Evolutionary conservation across 2,888 invertebrate species (phyloP).

Genomic region (Galerucella pusilla): DNA sequence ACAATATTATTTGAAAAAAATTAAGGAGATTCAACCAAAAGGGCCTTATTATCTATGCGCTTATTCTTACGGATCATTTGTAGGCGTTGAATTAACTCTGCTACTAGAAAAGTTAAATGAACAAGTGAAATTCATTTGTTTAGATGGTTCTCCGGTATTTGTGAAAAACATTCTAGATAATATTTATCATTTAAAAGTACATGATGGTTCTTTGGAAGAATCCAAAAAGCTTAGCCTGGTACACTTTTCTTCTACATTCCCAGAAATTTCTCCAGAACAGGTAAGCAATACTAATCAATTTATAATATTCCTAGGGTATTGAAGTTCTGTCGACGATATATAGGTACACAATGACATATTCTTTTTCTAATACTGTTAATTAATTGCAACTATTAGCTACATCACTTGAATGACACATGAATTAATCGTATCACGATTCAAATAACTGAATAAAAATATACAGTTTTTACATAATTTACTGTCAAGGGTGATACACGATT

Average conservation of each 20-base stretch:
- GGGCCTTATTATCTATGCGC: constrained; percentile 48
- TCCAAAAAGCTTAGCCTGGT: constrained; percentile 29
- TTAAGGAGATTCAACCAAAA: constrained; percentile 39
- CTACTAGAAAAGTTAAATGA: constrained; percentile 43
- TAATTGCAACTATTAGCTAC: too few relatives aligned
- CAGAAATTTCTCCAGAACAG: constrained; percentile 27
- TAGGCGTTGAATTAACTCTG: constrained; percentile 44
- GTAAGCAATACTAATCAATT: constrained; percentile 23
- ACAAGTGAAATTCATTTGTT: constrained; percentile 34
- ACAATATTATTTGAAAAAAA: constrained; percentile 32
- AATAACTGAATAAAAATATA: too few relatives aligned
- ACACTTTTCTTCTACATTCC: constrained; percentile 35
- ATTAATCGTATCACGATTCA: too few relatives aligned
- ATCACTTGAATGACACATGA: too few relatives aligned
- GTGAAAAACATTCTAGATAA: constrained; percentile 32
- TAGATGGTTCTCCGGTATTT: constrained; percentile 45
- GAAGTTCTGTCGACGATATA: background rate
- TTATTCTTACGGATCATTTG: constrained; percentile 44
- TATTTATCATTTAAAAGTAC: constrained; percentile 15
- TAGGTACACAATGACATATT: background rate
- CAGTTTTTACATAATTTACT: too few relatives aligned
- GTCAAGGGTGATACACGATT: too few relatives aligned
- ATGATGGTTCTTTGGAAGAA: constrained; percentile 22
- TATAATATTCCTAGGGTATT: background rate
- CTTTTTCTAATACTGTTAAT: too few relatives aligned